Evolutionary conservation across 2,113 vertebrate species (phyloP).

Genomic region (Pachypanchax playfairii): DNA sequence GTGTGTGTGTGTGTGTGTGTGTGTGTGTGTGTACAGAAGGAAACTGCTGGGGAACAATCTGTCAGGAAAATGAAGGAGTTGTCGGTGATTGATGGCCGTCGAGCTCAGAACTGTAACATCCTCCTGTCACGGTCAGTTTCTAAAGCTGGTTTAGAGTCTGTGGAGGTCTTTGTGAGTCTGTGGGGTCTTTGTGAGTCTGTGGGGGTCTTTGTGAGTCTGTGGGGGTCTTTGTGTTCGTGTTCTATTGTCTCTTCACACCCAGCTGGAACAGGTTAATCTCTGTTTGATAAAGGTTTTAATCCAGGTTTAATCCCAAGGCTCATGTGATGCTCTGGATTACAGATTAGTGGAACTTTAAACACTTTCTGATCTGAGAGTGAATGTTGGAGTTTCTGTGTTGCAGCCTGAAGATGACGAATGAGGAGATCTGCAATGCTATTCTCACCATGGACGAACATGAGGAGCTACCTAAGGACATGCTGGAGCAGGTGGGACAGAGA

Average conservation of each 20-base stretch:
- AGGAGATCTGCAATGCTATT: conserved; percentile 58
- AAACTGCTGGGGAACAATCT: conserved; percentile 30
- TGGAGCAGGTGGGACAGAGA: conserved; percentile 60
- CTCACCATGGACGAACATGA: conserved; percentile 66
- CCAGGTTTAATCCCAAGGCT: too few species aligned
- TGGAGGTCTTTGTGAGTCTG: not conserved
- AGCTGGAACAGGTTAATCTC: too few species aligned
- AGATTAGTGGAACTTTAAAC: too few species aligned
- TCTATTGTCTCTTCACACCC: too few species aligned
- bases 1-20: not conserved
- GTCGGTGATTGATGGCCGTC: conserved; percentile 66
- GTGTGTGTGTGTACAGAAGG: conserved; percentile 45
- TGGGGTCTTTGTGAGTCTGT: not conserved
- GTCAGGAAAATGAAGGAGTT: conserved; percentile 59
- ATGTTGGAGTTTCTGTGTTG: not conserved
- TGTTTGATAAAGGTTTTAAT: too few species aligned
- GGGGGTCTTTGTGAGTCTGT: too few species aligned
- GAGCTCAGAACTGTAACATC: conserved; percentile 71
- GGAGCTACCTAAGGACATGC: conserved; percentile 66
- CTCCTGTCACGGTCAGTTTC: conserved; percentile 60
- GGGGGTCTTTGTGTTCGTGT: too few species aligned
- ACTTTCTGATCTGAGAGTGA: not conserved
- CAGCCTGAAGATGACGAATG: conserved; percentile 62
- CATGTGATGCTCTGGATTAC: too few species aligned
- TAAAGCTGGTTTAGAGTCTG: not conserved